A percentile compares a stretch with the other conserved stretches of the same genome.
Evolutionary conservation across 2,797 vertebrate genomes (phyloP).

Genomic region (Gallinago nigripennis): DNA sequence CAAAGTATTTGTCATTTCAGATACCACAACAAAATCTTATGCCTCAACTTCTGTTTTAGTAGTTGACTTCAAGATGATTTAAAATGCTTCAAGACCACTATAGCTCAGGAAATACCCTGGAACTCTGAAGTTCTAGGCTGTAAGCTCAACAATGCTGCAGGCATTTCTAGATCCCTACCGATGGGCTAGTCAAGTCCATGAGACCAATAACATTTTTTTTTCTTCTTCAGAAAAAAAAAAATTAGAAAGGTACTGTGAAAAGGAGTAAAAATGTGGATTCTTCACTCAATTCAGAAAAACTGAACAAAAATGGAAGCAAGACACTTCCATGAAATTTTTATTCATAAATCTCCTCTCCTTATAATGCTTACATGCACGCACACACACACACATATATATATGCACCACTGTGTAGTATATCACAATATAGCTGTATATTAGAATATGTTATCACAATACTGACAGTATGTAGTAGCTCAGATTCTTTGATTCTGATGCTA

Average conservation of each 20-base stretch:
- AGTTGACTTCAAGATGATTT: background rate
- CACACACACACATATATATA: too few species aligned
- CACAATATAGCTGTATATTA: background rate
- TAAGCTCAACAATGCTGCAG: background rate
- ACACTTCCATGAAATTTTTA: background rate
- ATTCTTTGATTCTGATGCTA: background rate
- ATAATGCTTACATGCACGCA: fast-evolving
- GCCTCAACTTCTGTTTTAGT: background rate
- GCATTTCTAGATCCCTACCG: background rate
- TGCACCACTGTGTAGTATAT: background rate
- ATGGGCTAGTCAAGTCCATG: background rate
- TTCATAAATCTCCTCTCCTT: background rate
- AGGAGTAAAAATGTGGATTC: background rate
- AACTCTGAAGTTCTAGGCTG: background rate
- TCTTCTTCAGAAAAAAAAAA: background rate
- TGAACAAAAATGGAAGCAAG: background rate
- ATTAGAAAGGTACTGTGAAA: background rate
- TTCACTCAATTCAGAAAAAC: background rate
- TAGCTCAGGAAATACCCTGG: background rate
- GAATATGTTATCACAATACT: background rate
- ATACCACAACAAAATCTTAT: background rate
- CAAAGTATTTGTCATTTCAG: background rate
- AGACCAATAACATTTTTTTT: background rate
- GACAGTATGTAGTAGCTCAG: background rate
- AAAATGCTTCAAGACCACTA: background rate